Evolutionary conservation across 2,797 vertebrate species (phyloP), one percentile per base, ranked within the genome.

Genomic region (Clarias laeviceps): DNA sequence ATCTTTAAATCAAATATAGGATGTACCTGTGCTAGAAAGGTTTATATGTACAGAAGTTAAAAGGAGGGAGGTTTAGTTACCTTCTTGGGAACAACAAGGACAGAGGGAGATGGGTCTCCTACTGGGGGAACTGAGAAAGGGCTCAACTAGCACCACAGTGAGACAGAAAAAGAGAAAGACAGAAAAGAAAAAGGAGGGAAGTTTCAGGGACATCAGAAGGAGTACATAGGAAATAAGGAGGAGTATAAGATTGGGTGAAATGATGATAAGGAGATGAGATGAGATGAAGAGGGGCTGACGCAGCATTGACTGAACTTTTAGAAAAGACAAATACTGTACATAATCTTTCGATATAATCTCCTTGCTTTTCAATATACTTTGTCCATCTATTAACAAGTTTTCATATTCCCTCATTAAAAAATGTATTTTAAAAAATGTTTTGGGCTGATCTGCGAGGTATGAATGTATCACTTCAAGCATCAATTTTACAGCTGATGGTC

Each of bases 51-150:
- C 32, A 80, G 17, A 79, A 57, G 40, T 79, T 29, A 15, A 29
- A 65, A 85, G 77, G 61, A 80, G 57, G 56, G 90, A 91, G 88
- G 91, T 93, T 95, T 96, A 95, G 0, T 97, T 97, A 97, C 96
- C 96, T 97, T 96, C 95, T 80, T 96, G 94, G 94, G 95, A 94
- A 96, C 96, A 96, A 95, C 96, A 97, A 92, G 95, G 96, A 94
- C 96, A 97, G 95, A 97, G 96, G 95, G 96, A 96, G 94, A 96
- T 94, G 93, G 96, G 95, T 96, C 96, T 96, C 94, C 96, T 96
- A 91, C 95, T 95, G 88, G 96, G 96, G 94, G 96, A 96, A 94
- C 95, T 96, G 89, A 95, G 94, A 94, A 95, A 88, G 66, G 82
- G 87, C 84, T 88, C 87, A 69, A 83, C 83, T 89, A 84, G 59